Conservation (phyloP, 2,797 vertebrate genomes). For the Fratercula arctica region DNA sequence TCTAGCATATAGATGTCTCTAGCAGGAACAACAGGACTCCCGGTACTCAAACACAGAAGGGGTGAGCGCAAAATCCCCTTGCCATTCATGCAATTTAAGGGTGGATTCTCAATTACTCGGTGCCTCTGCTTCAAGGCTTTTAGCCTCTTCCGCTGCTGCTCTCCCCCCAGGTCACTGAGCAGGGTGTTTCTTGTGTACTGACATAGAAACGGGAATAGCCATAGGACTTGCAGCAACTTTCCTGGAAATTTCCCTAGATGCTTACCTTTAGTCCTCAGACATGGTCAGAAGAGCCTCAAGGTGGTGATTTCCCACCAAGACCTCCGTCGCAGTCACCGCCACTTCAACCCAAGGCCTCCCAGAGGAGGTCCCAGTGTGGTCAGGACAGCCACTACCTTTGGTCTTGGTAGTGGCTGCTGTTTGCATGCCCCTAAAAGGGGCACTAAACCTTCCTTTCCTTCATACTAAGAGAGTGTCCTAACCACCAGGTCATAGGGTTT, state of each 20-base stretch:
- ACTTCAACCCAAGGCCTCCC: not conserved
- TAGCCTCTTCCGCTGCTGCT: not conserved
- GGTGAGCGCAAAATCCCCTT: not conserved
- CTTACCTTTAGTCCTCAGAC: not conserved
- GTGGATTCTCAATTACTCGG: not conserved
- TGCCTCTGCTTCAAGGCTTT: not conserved
- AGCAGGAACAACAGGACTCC: not conserved
- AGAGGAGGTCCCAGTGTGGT: not conserved
- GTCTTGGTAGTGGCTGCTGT: not conserved
- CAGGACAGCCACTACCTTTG: not conserved
- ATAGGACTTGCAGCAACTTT: not conserved
- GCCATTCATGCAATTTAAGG: not conserved
- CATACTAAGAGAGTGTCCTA: not conserved
- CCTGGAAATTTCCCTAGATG: not conserved
- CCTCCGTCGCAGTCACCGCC: not conserved
- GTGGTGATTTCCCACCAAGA: not conserved
- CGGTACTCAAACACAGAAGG: not conserved
- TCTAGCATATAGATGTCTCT: not conserved
- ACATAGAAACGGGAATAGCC: not conserved
- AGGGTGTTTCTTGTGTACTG: not conserved
- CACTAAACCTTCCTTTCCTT: not conserved
- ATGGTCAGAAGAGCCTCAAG: not conserved
- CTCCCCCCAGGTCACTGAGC: not conserved
- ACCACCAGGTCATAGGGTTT: not conserved
- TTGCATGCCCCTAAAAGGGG: not conserved